Base-by-base conservation (phyloP, 2,113 vertebrate genomes). In the Heterochromis multidens region DNA sequence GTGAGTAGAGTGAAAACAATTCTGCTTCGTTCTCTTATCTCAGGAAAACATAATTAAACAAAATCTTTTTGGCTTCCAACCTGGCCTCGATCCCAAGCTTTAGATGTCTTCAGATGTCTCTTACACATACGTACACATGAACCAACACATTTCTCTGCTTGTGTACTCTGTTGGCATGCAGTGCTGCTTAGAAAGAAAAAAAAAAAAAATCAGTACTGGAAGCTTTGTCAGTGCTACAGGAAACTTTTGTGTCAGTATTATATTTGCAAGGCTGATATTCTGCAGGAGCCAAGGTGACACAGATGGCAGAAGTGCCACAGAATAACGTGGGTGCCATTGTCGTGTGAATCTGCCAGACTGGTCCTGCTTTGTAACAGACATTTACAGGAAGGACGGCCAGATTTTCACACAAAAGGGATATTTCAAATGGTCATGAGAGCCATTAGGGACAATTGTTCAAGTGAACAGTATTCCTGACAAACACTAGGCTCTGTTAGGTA, bases 281-380 rank as follows among this genome's bases (percentile, higher is more conserved):
- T 49, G 86, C 33, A 29, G 46, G 35, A 88, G 89, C 49, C 82
- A 87, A 88, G 84, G 90, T 89, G 90, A 84, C 83, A 90, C 72
- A 84, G 86, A 87, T 90, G 88, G 90, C 82, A 86, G 77, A 57
- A 40, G 84, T 81, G 84, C 58, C 87, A 88, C 88, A 81, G 85
- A 81, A 76, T 83, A 83, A 81, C 57, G 58, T 62, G 76, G 78
- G 37, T 56, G 56, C 57, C 81, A 79, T 74, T 88, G 78, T 82
- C 78, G 80, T 83, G 77, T 80, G 72, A 85, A 83, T 79, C 37
- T 85, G 70, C 60, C 90, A 91, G 90, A 74, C 65, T 88, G 88
- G 61, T 79, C 61, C 29, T 72, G 13, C 33, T 89, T 81, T 83
- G 85, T 82, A 84, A 90, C 49, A 87, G 88, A 85, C 79, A 89